A percentile compares a stretch with the other conserved stretches of the same genome.
phyloP scores from a whole-genome alignment of 2,888 invertebrate genomes.

The Eucera pruinosa region DNA sequence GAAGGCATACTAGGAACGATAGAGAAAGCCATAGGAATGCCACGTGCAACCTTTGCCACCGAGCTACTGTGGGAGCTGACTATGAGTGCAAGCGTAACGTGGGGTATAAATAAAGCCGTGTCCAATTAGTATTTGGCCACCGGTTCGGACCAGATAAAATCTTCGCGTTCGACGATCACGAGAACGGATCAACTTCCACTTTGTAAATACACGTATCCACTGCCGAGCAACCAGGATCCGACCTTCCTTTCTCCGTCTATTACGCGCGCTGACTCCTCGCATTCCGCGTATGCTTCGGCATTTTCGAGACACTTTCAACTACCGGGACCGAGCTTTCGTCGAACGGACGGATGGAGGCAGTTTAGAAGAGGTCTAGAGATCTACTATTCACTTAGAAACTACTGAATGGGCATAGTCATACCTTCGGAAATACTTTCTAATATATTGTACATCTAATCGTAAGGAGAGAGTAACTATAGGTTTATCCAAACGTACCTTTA shows the following conservation, averaged over 20 bases:
- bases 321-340: no score
- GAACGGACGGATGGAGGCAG: no score
- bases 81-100: conserved; percentile 32
- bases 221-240: neutral
- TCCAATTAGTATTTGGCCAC: conserved; percentile 70
- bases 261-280: conserved; percentile 57
- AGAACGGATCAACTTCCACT: conserved; percentile 36
- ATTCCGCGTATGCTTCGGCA: conserved; percentile 36
- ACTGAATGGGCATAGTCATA: no score
- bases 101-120: conserved; percentile 69
- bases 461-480: no score
- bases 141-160: conserved; percentile 55
- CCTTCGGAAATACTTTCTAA: no score
- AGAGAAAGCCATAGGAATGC: conserved; percentile 48
- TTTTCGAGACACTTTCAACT: neutral
- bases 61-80: conserved; percentile 65
- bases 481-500: no score
- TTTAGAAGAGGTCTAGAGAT: no score
- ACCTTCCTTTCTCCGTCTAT: conserved; percentile 32
- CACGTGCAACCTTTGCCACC: conserved; percentile 59
- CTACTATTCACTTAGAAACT: no score
- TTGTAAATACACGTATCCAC: no score
- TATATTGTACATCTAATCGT: no score
- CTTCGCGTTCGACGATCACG: conserved; percentile 47
- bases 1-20: conserved; percentile 21